Conservation (phyloP, 2,888 invertebrate species). For the Mythimna vitellina region DNA sequence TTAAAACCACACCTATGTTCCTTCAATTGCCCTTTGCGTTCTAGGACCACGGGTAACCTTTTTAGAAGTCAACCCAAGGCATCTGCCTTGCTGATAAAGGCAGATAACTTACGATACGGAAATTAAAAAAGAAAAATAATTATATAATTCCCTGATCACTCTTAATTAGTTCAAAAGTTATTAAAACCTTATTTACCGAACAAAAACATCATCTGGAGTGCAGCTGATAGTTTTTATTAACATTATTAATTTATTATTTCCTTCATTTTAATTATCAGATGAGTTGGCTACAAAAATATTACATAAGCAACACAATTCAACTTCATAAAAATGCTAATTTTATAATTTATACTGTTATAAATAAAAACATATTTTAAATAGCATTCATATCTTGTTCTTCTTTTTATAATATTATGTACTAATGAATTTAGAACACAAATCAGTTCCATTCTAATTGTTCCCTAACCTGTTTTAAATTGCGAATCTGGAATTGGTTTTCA, state of each 20-base stretch:
- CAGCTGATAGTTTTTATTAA: constrained; percentile 10
- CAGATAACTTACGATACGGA: not conserved
- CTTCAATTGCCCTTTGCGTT: too few relatives aligned
- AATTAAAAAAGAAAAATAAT: not conserved
- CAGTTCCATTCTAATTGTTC: constrained; percentile 36
- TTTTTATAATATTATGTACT: constrained; percentile 3
- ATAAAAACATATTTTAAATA: constrained; percentile 13
- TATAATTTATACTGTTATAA: constrained; percentile 20
- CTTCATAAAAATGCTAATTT: constrained; percentile 55
- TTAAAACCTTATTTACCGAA: constrained; percentile 1
- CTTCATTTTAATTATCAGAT: constrained; percentile 23
- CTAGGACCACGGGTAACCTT: too few relatives aligned
- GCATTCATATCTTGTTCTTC: constrained; percentile 8
- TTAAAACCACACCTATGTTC: too few relatives aligned
- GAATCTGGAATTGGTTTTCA: not conserved
- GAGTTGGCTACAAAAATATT: constrained; percentile 40
- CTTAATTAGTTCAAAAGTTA: not conserved
- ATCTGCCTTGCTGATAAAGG: not conserved
- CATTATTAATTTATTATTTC: constrained; percentile 29
- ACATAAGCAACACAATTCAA: constrained; percentile 22
- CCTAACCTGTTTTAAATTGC: constrained; percentile 9
- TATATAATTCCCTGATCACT: not conserved
- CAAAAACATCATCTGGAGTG: constrained; percentile 12
- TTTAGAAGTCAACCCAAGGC: too few relatives aligned
- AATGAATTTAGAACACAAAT: constrained; percentile 44